Evolutionary conservation across 2,113 vertebrate species (phyloP), one percentile per base, ranked within the genome.

Genomic region (Xyrauchen texanus): DNA sequence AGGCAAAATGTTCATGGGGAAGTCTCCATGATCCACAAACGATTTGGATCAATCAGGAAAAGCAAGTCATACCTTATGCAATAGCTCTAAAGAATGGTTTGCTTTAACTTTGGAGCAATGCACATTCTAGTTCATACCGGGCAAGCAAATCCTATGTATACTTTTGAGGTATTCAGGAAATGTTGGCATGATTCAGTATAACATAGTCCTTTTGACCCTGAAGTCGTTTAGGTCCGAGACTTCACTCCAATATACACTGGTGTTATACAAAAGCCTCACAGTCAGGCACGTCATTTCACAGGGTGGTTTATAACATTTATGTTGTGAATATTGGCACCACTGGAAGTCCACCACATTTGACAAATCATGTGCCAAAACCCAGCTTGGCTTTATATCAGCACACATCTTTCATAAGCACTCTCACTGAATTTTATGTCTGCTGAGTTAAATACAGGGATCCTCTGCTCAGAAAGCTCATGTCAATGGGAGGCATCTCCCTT

Each of bases 21-120:
- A 68, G 49, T 81, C 83, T 78, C 45, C 58, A 63, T 61, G 67
- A 82, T 83, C 83, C 87, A 85, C 86, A 67, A 69, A 78, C 85
- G 69, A 70, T 21, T 34, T 7, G 10, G 60, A 76, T 58, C n/a
- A 51, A 21, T 68, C 1, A 2, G 21, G 21, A 34, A 34, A 34
- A 34, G 21, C 21, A 34, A 1, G 21, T 34, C 21, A 34, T 21
- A 4, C 66, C 4, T 1, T 7, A 70, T 57, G 51, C 55, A 11
- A 8, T 4, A 5, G 13, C 34, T 60, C 6, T 42, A 62, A 6
- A 21, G 16, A 0, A 60, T 13, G 3, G 11, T 7, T 16, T 16
- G 55, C n/a, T 15, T 51, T 4, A 51, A 34, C 10, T 49, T 65
- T 6, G n/a, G 10, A 55, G 68, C 45, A 73, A 45, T 66, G 42